Base-by-base conservation (phyloP, 2,888 invertebrate species). In the Ormyrus nitidulus region DNA sequence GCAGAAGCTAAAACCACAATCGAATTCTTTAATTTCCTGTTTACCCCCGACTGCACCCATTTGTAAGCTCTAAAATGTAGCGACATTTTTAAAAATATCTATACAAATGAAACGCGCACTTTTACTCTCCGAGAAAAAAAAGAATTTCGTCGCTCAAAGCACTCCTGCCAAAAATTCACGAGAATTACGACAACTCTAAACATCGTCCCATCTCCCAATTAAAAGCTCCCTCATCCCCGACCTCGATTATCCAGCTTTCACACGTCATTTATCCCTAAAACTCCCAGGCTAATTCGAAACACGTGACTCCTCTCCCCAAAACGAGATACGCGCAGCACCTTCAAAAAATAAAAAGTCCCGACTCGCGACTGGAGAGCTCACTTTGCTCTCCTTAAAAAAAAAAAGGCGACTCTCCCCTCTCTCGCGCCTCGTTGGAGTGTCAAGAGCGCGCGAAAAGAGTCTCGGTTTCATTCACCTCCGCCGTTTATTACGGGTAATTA, bases 401-500 rank as follows among this genome's bases (percentile, higher is more conserved):
- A 72, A 6, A 73, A 6, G 53, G 51, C 53, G 6, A 61, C 8
- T 13, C 8, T 34, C 7, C 34, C 34, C 34, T 61, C 34, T 34
- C 61, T 68, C 68, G 59, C 68, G 54, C 62, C 62, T 62, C 62
- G 53, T 61, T 54, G 61, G n/a, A 69, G 61, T 61, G 46, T 59
- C 59, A 68, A 75, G 61, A 48, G 48, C 54, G 68, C 68, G 68
- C 72, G 61, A 62, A 71, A 73, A 62, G 73, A 59, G 71, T 54
- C 59, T 72, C 71, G 61, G 72, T 78, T 73, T 73, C 78, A 78
- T 62, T 54, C 65, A 49, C 49, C 74, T 34, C 34, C 10, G 54
- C 56, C 68, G 68, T 75, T 53, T 51, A 77, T 71, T 70, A n/a
- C 56, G n/a, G 19, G 58, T 69, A 74, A 79, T 74, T 79, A 79